Conservation (phyloP, 2,888 invertebrate genomes). For the Fragum whitleyi region DNA sequence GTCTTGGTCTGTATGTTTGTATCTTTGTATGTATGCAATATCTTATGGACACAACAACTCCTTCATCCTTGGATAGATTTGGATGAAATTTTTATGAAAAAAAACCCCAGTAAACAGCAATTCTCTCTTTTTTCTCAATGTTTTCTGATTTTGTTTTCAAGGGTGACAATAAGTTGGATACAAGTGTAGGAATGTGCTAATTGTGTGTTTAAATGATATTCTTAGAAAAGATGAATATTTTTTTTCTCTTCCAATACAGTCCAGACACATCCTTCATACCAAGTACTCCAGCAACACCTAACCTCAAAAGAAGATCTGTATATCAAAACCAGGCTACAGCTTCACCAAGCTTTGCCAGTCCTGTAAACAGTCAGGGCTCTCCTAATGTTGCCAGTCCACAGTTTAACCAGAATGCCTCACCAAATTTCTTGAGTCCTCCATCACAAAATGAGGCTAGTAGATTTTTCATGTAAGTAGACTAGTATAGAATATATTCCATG, state of each 20-base stretch:
- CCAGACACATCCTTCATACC: conserved; percentile 72
- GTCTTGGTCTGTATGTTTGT: no score
- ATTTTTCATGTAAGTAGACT: conserved; percentile 3
- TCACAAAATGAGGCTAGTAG: background rate
- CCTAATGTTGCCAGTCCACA: background rate
- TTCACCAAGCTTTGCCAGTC: background rate
- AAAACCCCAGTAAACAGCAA: no score
- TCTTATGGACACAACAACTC: no score
- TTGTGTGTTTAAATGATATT: no score
- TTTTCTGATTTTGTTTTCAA: no score
- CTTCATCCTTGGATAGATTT: no score
- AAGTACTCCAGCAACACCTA: conserved; percentile 68
- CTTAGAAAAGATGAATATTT: background rate
- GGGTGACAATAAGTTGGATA: no score
- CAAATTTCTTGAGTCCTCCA: background rate
- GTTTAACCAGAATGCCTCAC: conserved; percentile 7
- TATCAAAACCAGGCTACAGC: conserved; percentile 6
- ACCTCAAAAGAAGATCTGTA: conserved; percentile 36
- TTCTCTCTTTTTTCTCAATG: no score
- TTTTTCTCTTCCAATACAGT: conserved; percentile 44
- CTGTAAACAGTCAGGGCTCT: background rate
- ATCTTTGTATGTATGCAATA: no score
- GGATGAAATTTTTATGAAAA: no score
- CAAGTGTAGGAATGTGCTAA: no score
- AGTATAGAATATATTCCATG: no score